Percentiles rank a stretch among this genome's conserved stretches.
Conservation (phyloP, 2,888 invertebrate genomes). For the Caenorhabditis afra region DNA sequence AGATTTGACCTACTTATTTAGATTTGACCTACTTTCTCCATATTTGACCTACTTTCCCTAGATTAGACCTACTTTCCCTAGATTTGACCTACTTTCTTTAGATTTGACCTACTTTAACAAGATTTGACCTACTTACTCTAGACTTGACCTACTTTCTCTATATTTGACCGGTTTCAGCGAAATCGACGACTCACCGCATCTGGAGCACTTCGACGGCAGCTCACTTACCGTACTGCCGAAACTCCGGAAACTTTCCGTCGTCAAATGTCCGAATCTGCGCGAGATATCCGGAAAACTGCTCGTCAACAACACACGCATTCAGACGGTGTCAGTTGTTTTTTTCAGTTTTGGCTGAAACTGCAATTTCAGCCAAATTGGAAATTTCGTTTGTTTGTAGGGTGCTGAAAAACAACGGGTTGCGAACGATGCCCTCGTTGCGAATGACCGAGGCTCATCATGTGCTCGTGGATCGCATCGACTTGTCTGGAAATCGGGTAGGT, state of each 20-base stretch:
- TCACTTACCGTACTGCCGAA: constrained; percentile 45
- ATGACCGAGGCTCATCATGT: constrained; percentile 54
- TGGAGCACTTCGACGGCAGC: constrained; percentile 61
- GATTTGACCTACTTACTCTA: constrained; percentile 28
- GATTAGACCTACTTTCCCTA: background rate
- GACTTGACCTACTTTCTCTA: background rate
- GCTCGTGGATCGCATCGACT: constrained; percentile 47
- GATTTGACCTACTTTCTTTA: too few species aligned
- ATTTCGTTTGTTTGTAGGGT: too few species aligned
- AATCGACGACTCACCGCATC: constrained; percentile 44
- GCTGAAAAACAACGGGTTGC: constrained; percentile 57
- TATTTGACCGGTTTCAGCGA: too few species aligned
- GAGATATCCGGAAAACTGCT: constrained; percentile 69
- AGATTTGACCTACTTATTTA: too few species aligned
- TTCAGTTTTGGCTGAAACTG: too few species aligned
- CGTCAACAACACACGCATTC: constrained; percentile 66
- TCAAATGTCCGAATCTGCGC: constrained; percentile 65
- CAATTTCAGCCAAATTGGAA: constrained; percentile 19
- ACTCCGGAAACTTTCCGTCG: constrained; percentile 67
- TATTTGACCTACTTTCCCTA: too few species aligned
- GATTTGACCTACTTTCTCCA: background rate
- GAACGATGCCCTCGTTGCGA: constrained; percentile 56
- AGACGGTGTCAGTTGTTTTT: constrained; percentile 67
- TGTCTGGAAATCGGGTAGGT: constrained; percentile 67
- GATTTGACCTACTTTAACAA: too few species aligned